Evolutionary conservation across 2,113 vertebrate genomes (phyloP), one percentile per base, ranked within the genome.

Genomic region (Otis tarda): DNA sequence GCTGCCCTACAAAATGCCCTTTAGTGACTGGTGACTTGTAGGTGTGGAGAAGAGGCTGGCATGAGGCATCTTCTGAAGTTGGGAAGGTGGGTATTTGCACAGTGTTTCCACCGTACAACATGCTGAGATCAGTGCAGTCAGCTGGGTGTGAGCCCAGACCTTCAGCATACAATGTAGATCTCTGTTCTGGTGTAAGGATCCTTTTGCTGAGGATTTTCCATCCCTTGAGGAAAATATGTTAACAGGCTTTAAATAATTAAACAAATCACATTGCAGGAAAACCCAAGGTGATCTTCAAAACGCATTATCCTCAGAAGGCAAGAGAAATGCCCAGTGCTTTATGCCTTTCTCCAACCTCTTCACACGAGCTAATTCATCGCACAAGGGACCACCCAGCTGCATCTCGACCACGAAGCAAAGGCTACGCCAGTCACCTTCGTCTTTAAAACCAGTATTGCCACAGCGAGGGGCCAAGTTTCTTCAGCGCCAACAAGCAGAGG

Each of bases 161-260:
- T 80, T 69, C 50, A 16, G n/a, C 0, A 0, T 30, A 94, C 52
- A 95, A 84, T 8, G 4, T 53, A 47, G 1, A 82, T 31, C 76
- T 89, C 37, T 95, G 83, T 90, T 90, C 73, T 90, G 22, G 15
- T 92, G 27, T 84, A 68, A 84, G 31, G 86, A 87, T 73, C 60
- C 64, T 87, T 92, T 82, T 0, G 14, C 64, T 53, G 80, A 90
- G 83, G 56, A 45, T 90, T 93, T 94, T 92, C 80, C 73, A 50
- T 64, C 86, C 91, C 95, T 75, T 49, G 65, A 92, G 92, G 77
- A 89, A 96, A 95, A 82, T 84, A 94, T 63, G 53, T 28, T 82
- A 96, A 89, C 69, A 50, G 77, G 31, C 24, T 94, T 93, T 93
- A 95, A 96, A 94, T 95, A 96, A 95, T 96, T 94, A 87, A 96